phyloP scores from a whole-genome alignment of 2,113 vertebrate species.

The Patagioenas fasciata region DNA sequence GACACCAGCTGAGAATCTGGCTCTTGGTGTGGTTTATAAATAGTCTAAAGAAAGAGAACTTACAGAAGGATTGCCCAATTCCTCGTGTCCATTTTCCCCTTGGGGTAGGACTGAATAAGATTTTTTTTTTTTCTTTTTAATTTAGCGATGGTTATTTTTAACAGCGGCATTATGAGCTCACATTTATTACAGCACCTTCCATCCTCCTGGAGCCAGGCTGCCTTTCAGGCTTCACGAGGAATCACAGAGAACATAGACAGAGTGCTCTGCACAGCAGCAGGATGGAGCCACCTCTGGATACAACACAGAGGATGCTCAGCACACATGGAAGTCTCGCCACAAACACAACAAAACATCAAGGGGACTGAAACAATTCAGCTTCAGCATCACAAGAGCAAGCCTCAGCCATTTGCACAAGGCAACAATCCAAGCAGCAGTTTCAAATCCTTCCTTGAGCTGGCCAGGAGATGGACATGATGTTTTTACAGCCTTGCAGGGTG shows the following conservation, averaged over 20 bases:
- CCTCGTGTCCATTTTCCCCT: conserved; percentile 32
- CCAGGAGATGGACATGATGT: not conserved
- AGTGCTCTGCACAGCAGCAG: not conserved
- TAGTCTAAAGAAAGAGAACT: conserved; percentile 51
- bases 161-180: conserved; percentile 9
- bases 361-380: not conserved
- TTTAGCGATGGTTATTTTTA: conserved; percentile 54
- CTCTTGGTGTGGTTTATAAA: conserved; percentile 5
- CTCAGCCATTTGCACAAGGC: not conserved
- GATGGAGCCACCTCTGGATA: not conserved
- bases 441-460: not conserved
- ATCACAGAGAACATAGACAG: not conserved
- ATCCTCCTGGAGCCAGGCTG: not conserved
- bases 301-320: not conserved
- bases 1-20: conserved; percentile 65
- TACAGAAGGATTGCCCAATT: conserved; percentile 48
- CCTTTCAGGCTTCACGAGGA: not conserved
- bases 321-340: not conserved
- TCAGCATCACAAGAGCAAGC: not conserved
- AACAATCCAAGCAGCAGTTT: not conserved
- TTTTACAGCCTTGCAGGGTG: not conserved
- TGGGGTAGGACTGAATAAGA: conserved; percentile 9
- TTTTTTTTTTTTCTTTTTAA: conserved; percentile 15
- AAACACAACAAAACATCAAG: not conserved
- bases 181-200: conserved; percentile 21